A percentile compares a stretch with the other conserved stretches of the same genome.
phyloP scores from a whole-genome alignment of 2,797 vertebrate genomes.

The Sebastolobus alascanus region DNA sequence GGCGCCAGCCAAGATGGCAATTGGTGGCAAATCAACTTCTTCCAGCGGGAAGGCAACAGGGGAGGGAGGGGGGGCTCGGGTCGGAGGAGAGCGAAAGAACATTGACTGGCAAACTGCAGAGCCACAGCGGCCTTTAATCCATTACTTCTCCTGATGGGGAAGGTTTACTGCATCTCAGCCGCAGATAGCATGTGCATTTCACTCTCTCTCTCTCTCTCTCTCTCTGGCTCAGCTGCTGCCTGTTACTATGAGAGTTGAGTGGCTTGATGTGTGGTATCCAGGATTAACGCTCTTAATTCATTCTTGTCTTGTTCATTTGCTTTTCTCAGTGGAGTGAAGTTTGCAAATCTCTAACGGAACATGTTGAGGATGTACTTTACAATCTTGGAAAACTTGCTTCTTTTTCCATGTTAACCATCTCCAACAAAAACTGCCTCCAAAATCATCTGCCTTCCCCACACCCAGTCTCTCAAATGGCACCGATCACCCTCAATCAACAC shows the following conservation, averaged over 20 bases:
- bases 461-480: not conserved
- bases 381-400: not conserved
- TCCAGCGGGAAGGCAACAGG: conserved; percentile 81
- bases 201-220: conserved; percentile 20
- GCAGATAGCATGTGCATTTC: conserved; percentile 83
- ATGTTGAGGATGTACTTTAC: not conserved
- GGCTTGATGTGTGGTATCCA: conserved; percentile 51
- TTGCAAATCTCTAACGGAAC: conserved; percentile 16
- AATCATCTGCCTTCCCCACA: no score
- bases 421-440: not conserved
- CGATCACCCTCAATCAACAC: not conserved
- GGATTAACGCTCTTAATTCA: conserved; percentile 70
- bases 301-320: conserved; percentile 50
- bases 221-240: conserved; percentile 69
- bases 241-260: conserved; percentile 74
- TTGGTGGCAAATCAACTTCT: conserved; percentile 92
- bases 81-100: conserved; percentile 89
- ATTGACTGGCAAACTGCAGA: conserved; percentile 91
- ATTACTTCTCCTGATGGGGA: conserved; percentile 89
- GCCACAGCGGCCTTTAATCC: conserved; percentile 93
- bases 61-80: conserved; percentile 45
- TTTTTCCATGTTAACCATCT: not conserved
- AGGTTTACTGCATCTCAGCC: conserved; percentile 91
- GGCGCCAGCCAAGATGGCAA: conserved; percentile 88
- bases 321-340: conserved; percentile 20